Conservation (phyloP, 2,888 invertebrate species). For the Catocala nupta region DNA sequence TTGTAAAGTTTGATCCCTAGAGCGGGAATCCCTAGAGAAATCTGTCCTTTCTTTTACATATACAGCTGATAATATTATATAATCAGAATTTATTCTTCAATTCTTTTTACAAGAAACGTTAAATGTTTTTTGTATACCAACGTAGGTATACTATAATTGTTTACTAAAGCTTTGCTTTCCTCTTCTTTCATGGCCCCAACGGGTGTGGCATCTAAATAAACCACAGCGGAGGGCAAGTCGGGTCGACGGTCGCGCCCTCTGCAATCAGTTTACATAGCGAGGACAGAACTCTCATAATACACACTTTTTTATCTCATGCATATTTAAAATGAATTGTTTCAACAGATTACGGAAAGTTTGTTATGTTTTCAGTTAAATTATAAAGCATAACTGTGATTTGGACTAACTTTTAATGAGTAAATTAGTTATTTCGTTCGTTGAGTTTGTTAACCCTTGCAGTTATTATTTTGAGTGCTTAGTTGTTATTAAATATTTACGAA, state of each 20-base stretch:
- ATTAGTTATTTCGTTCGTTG: not conserved
- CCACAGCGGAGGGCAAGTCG: constrained; percentile 44
- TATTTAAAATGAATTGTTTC: constrained; percentile 40
- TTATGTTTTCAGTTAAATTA: constrained; percentile 6
- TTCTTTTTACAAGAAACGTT: no score
- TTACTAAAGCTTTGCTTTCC: not conserved
- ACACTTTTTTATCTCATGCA: constrained; percentile 44
- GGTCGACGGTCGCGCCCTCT: constrained; percentile 51
- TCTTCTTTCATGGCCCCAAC: constrained; percentile 28
- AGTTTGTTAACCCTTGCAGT: not conserved
- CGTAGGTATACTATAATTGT: no score
- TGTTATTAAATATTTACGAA: no score
- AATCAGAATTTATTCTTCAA: no score
- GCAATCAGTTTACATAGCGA: constrained; percentile 34
- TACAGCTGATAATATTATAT: no score
- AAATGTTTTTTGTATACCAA: no score
- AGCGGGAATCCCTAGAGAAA: no score
- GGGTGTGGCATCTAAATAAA: constrained; percentile 43
- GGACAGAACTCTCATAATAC: constrained; percentile 33
- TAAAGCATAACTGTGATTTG: not conserved
- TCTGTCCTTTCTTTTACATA: no score
- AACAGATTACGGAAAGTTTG: constrained; percentile 12
- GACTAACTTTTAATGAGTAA: not conserved
- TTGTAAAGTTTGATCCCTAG: no score
- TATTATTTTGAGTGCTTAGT: no score